A percentile compares a stretch with the other conserved stretches of the same genome.
Evolutionary conservation across 1,140 invertebrate species (phyloP).

Genomic region (Luehdorfia chinensis): DNA sequence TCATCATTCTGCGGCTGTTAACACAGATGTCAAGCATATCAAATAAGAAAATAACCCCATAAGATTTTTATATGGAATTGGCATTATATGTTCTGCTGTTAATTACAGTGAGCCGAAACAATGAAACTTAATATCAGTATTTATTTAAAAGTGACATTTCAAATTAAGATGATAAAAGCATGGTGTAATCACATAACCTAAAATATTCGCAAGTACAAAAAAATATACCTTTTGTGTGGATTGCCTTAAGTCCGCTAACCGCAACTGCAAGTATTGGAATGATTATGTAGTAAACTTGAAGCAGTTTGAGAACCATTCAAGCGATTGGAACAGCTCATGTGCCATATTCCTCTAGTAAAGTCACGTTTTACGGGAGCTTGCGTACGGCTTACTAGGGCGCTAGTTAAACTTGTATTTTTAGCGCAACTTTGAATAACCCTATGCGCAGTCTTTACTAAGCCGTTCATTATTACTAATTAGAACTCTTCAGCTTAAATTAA

Average conservation of each 20-base stretch:
- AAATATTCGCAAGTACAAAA: conserved; percentile 29
- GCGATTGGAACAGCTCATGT: conserved; percentile 77
- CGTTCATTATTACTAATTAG: conserved; percentile 80
- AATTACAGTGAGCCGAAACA: too few species aligned
- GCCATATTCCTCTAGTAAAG: conserved; percentile 82
- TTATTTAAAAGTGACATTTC: too few species aligned
- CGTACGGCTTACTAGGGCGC: conserved; percentile 66
- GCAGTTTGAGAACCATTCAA: conserved; percentile 42
- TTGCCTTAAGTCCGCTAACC: conserved; percentile 78
- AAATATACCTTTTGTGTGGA: conserved; percentile 83
- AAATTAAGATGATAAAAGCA: conserved; percentile 22
- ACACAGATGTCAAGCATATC: too few species aligned
- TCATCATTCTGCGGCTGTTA: too few species aligned
- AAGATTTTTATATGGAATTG: too few species aligned
- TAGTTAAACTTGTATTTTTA: conserved; percentile 65
- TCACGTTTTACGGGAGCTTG: conserved; percentile 78
- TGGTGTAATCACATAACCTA: conserved; percentile 66
- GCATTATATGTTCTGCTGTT: too few species aligned
- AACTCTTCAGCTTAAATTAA: background rate
- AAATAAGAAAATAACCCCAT: too few species aligned
- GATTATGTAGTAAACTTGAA: conserved; percentile 55
- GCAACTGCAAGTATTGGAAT: conserved; percentile 79
- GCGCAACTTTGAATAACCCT: conserved; percentile 72
- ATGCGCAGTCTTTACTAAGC: conserved; percentile 79
- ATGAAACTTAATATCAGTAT: too few species aligned